Conservation (phyloP, 2,113 vertebrate species). For the Delphinapterus leucas region DNA sequence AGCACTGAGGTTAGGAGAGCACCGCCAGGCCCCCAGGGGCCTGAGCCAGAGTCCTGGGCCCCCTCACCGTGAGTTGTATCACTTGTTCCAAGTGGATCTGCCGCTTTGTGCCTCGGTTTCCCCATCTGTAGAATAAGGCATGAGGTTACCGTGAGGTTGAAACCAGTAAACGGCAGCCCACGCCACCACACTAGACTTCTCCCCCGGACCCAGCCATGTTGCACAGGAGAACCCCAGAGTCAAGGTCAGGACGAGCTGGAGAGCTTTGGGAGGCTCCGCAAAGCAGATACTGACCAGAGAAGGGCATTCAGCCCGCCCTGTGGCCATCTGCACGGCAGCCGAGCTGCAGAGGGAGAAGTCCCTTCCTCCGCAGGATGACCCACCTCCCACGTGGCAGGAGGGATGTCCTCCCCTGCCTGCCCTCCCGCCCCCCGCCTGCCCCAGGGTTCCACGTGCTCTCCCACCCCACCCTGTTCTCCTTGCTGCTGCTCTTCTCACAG, state of each 20-base stretch:
- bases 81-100: not conserved
- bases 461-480: not conserved
- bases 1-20: no score
- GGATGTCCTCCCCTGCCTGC: no score
- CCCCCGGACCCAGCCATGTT: accelerated
- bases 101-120: not conserved
- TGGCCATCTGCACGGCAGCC: not conserved
- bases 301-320: accelerated
- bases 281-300: accelerated
- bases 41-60: not conserved
- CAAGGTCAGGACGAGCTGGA: not conserved
- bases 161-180: not conserved
- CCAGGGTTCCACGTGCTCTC: accelerated
- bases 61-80: no score
- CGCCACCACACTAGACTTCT: not conserved
- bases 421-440: accelerated
- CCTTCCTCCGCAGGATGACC: not conserved
- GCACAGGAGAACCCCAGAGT: not conserved
- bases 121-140: not conserved
- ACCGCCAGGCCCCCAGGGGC: accelerated
- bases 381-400: not conserved
- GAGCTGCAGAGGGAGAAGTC: not conserved
- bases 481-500: not conserved
- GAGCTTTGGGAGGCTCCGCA: accelerated
- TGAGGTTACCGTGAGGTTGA: not conserved